Evolutionary conservation across 2,888 invertebrate genomes (phyloP).

Genomic region (Leptarthrus brevirostris): DNA sequence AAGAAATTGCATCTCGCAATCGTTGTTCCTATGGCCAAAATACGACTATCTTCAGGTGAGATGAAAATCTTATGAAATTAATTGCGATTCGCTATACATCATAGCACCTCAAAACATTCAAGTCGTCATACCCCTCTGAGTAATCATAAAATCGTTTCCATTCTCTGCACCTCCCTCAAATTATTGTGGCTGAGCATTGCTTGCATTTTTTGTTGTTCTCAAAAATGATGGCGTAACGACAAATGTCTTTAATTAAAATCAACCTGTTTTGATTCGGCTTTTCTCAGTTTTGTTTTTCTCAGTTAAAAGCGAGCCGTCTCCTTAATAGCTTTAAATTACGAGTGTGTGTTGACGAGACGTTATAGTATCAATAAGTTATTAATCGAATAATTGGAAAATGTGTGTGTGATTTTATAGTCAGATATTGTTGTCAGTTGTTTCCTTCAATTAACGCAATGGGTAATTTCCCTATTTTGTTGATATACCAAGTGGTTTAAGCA

Average conservation of each 20-base stretch:
- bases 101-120: no score
- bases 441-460: not conserved
- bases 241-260: conserved; percentile 45
- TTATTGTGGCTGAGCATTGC: conserved; percentile 22
- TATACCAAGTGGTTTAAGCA: not conserved
- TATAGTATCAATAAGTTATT: no score
- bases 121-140: not conserved
- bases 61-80: not conserved
- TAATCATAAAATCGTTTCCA: conserved; percentile 24
- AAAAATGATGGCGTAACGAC: conserved; percentile 34
- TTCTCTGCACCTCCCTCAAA: conserved; percentile 12
- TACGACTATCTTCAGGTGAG: no score
- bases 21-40: no score
- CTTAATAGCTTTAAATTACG: conserved; percentile 23
- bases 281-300: conserved; percentile 36
- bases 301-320: conserved; percentile 36
- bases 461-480: not conserved
- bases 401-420: not conserved
- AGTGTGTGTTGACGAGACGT: not conserved
- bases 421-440: not conserved
- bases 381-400: not conserved
- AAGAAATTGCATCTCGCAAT: no score
- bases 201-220: not conserved
- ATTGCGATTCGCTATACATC: conserved; percentile 1
- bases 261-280: conserved; percentile 38